Base-by-base conservation (phyloP, 2,113 vertebrate genomes). In the Cyanocitta stelleri region DNA sequence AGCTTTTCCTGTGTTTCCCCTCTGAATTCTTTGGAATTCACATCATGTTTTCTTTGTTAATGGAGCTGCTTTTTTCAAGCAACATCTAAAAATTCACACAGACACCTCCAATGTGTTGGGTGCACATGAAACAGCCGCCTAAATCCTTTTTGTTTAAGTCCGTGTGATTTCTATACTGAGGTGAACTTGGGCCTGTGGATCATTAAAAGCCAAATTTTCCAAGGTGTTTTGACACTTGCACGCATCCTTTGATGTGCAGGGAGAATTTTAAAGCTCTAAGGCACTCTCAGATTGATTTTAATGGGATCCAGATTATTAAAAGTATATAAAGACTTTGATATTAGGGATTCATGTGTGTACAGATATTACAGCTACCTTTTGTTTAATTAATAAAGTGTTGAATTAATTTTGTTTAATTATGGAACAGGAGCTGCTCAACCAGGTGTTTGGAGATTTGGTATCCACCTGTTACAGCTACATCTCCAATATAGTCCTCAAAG, bases 371-470 rank as follows among this genome's bases (percentile, higher is more conserved):
- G 64, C 58, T 81, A 62, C 17, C 14, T 89, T 82, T 68, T 85
- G 41, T 77, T 92, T 95, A 59, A 85, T 93, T 89, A 93, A 93
- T 90, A 22, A 93, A 74, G 37, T 32, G n/a, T 55, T 6, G 3
- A 81, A 78, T 89, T 44, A 51, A 72, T 62, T 93, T 73, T 68
- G 27, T 73, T 90, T 93, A 49, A 94, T 82, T 93, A 93, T 44
- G 75, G 63, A 77, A 17, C 90, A 98, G 98, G 95, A 97, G 29
- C 97, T 98, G 49, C 96, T 99, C 82, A 97, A 98, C 85, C 95
- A 97, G 64, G 97, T 98, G 75, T 99, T 98, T 69, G 98, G 98
- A n/a, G 98, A 98, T n/a, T 89, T 99, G 69, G 97, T 99, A 12
- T 97, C 98, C 1, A 54, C 97, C 35, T 99, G 98, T 27, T 98